phyloP scores from a whole-genome alignment of 2,113 vertebrate genomes.

The Nerophis lumbriciformis region DNA sequence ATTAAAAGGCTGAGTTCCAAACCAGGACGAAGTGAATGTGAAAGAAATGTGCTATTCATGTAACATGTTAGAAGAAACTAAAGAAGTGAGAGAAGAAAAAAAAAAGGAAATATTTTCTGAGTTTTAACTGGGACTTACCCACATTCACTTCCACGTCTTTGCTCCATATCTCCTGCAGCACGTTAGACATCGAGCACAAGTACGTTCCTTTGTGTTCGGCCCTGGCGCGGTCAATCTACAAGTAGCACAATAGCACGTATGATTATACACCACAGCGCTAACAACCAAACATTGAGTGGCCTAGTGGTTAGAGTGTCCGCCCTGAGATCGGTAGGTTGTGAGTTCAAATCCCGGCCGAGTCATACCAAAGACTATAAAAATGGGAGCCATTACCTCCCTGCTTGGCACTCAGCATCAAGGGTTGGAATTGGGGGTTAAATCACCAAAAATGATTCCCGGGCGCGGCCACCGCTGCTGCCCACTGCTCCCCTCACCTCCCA shows the following conservation, averaged over 20 bases:
- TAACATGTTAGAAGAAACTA: conserved; percentile 4
- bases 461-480: too few relatives aligned
- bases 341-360: too few relatives aligned
- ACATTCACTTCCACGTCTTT: conserved; percentile 69
- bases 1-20: conserved; percentile 21
- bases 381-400: too few relatives aligned
- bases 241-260: conserved; percentile 1
- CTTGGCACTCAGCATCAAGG: too few relatives aligned
- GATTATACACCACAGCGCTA: background rate
- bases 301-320: too few relatives aligned
- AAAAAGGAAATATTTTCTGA: conserved; percentile 1
- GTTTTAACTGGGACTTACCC: conserved; percentile 58
- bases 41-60: background rate
- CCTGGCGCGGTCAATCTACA: conserved; percentile 57
- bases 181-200: conserved; percentile 78
- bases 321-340: too few relatives aligned
- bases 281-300: background rate
- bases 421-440: too few relatives aligned
- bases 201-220: conserved; percentile 66
- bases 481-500: too few relatives aligned
- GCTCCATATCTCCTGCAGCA: conserved; percentile 74
- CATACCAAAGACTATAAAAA: too few relatives aligned
- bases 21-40: conserved; percentile 25
- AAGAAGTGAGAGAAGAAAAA: conserved; percentile 3
- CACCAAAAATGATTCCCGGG: too few relatives aligned